phyloP scores from a whole-genome alignment of 1,140 invertebrate species.

The Muscidifurax raptorellus region DNA sequence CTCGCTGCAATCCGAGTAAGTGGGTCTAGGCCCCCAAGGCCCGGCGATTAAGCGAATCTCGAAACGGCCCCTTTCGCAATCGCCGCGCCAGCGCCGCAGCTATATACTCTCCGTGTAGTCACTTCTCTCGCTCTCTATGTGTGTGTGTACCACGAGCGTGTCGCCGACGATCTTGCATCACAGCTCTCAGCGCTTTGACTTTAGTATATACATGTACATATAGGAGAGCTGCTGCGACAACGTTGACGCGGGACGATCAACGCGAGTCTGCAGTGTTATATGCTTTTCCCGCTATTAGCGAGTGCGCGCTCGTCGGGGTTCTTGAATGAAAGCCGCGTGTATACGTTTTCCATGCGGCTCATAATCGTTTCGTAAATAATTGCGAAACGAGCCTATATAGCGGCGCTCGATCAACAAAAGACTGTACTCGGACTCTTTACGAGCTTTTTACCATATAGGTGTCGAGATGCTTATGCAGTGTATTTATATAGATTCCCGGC shows the following conservation, averaged over 20 bases:
- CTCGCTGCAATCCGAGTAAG: conserved; percentile 62
- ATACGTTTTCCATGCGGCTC: neutral
- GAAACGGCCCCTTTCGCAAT: conserved; percentile 67
- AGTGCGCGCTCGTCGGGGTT: neutral
- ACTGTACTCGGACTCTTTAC: no score
- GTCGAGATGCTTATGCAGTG: neutral
- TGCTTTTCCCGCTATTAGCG: no score
- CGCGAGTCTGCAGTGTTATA: no score
- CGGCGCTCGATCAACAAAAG: neutral
- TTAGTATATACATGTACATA: no score
- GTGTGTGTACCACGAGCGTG: neutral
- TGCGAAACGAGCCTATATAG: neutral
- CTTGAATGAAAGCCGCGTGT: neutral
- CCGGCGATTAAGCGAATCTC: conserved; percentile 67
- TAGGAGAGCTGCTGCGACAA: conserved; percentile 2
- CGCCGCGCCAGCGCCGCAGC: conserved; percentile 46
- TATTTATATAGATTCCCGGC: neutral
- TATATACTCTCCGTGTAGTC: neutral
- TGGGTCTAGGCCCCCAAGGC: conserved; percentile 69
- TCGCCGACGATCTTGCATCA: conserved; percentile 12
- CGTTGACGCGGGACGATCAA: neutral
- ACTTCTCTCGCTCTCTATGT: neutral
- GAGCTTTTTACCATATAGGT: neutral
- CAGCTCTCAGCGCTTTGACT: neutral
- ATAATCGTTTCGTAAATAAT: neutral